Conservation (phyloP, 92 coral and sea anemone genomes). For the Epizoanthus illoricatus region DNA sequence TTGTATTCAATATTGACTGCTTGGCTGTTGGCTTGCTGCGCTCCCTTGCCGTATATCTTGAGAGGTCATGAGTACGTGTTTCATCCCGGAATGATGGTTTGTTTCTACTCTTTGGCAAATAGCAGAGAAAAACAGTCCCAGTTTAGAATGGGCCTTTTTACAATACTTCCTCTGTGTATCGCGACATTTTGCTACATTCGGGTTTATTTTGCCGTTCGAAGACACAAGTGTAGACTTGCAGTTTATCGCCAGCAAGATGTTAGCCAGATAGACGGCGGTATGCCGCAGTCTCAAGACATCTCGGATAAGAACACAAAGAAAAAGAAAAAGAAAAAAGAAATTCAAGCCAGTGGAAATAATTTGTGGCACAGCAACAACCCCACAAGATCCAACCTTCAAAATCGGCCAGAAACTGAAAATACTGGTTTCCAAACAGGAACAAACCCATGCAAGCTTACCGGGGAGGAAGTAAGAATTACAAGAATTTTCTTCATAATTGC, state of each 20-base stretch:
- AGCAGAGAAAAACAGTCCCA: not conserved
- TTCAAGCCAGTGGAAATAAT: not conserved
- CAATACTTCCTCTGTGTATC: not conserved
- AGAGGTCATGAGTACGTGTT: conserved; percentile 1
- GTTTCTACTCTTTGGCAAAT: not conserved
- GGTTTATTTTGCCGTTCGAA: conserved; percentile 2
- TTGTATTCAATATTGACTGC: conserved; percentile 1
- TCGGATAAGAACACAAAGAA: not conserved
- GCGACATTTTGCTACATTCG: conserved; percentile 3
- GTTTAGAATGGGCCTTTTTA: conserved; percentile 1
- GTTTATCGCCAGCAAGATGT: not conserved
- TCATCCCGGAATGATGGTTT: conserved; percentile 12
- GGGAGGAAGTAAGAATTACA: conserved; percentile 12
- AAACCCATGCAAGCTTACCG: not conserved
- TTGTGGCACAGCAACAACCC: not conserved
- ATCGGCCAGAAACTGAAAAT: not conserved
- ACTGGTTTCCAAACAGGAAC: not conserved
- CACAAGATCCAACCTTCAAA: not conserved
- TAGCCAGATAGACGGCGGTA: not conserved
- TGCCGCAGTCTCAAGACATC: too few species aligned
- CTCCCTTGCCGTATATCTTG: conserved; percentile 13
- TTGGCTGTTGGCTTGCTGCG: conserved; percentile 14
- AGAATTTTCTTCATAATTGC: conserved; percentile 16
- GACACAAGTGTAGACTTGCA: conserved; percentile 20
- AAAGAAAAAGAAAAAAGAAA: not conserved